Percentiles rank a stretch among this genome's conserved stretches.
These are phyloP conservation scores for Melanotaenia trifasciata DNA, from an alignment of 2,797 vertebrate species.

Conservation along the genomic window DNA sequence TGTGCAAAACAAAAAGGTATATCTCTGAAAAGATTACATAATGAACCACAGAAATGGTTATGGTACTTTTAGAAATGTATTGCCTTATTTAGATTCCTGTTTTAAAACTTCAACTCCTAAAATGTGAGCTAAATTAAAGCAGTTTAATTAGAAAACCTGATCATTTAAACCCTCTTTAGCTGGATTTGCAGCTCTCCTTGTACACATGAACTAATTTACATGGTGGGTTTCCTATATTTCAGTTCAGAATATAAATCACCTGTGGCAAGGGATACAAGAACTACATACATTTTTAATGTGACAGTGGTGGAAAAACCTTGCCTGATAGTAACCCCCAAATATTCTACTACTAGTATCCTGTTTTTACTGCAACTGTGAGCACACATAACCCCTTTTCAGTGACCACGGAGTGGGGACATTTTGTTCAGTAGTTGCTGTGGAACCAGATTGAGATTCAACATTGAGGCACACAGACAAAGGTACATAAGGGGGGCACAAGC, in stretches of 20 bases:
- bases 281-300: slow-evolving; percentile 6
- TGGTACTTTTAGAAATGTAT: not conserved
- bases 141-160: not conserved
- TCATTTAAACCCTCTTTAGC: not conserved
- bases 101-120: not conserved
- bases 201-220: not conserved
- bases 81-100: slow-evolving; percentile 1
- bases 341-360: not conserved
- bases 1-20: not conserved
- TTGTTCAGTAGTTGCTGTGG: slow-evolving; percentile 62
- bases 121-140: not conserved
- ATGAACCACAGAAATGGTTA: not conserved
- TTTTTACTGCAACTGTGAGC: slow-evolving; percentile 13
- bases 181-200: not conserved
- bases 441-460: slow-evolving; percentile 42
- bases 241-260: slow-evolving; percentile 22
- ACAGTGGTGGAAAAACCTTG: no score
- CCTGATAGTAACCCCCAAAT: not conserved
- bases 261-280: not conserved
- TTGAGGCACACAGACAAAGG: not conserved
- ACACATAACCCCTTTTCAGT: slow-evolving; percentile 16
- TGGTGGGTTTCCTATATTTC: slow-evolving; percentile 6
- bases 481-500: slow-evolving; percentile 10
- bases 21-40: not conserved
- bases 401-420: slow-evolving; percentile 28